A percentile compares a stretch with the other conserved stretches of the same genome.
These are phyloP conservation scores for Mormyrops attenuatus DNA, from an alignment of 2,797 vertebrate species.

Conservation along the genomic window DNA sequence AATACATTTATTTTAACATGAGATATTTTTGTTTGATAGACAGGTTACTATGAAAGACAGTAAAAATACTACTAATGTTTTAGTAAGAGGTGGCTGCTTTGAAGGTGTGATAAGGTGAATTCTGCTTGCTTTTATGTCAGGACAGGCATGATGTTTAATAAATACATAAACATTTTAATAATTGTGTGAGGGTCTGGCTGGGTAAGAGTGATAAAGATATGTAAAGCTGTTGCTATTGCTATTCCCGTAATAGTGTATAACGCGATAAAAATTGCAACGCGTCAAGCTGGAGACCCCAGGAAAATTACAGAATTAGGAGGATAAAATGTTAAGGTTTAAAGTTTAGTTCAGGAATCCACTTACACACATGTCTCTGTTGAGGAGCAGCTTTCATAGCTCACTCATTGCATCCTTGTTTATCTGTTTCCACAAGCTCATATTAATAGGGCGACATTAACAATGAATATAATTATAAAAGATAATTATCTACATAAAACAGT, in stretches of 20 bases:
- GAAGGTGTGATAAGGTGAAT: not conserved
- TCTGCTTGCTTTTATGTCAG: not conserved
- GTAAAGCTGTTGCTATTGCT: conserved; percentile 67
- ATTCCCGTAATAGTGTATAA: conserved; percentile 41
- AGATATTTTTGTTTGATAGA: not conserved
- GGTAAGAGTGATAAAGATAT: conserved; percentile 42
- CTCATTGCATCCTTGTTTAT: not conserved
- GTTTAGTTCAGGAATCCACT: conserved; percentile 39
- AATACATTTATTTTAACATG: not conserved
- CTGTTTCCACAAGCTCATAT: not conserved
- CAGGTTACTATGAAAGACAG: not conserved
- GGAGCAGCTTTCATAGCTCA: conserved; percentile 23
- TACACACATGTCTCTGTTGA: conserved; percentile 16
- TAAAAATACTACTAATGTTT: not conserved
- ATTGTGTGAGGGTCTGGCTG: not conserved
- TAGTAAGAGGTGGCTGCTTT: not conserved
- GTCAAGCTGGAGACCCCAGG: conserved; percentile 41
- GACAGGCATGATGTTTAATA: not conserved
- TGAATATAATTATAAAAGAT: not conserved
- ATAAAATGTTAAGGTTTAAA: conserved; percentile 34
- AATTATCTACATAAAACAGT: not conserved
- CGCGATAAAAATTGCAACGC: not conserved
- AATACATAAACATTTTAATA: not conserved
- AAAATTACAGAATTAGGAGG: not conserved
- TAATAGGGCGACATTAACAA: not conserved